A percentile compares a stretch with the other conserved stretches of the same genome.
These are phyloP conservation scores for Muscicapa adusta DNA, from an alignment of 2,113 vertebrate genomes.

Conservation along the genomic window DNA sequence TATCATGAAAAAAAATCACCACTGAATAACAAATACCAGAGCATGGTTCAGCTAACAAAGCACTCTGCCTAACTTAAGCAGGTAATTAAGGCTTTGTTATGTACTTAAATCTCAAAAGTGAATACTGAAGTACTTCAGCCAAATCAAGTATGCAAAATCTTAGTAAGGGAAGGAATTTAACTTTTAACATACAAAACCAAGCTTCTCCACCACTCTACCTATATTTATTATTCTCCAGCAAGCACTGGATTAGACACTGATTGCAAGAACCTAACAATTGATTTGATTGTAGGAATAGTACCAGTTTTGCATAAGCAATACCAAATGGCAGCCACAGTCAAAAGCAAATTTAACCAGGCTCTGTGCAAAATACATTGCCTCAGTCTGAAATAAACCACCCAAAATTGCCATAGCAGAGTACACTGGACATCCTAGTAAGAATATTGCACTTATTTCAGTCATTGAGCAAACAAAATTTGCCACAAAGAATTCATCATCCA, in stretches of 20 bases:
- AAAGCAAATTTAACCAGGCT: not conserved
- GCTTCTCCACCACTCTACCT: not conserved
- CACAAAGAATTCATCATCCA: not conserved
- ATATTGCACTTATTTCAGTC: not conserved
- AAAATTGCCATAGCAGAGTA: not conserved
- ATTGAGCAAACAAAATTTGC: not conserved
- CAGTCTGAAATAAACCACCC: not conserved
- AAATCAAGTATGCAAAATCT: not conserved
- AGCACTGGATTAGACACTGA: not conserved
- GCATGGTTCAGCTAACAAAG: not conserved
- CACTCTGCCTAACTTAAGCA: not conserved
- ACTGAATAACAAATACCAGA: not conserved
- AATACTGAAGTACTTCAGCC: not conserved
- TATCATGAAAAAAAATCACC: not conserved
- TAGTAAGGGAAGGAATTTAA: not conserved
- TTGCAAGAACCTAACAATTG: not conserved
- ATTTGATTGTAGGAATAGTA: not conserved
- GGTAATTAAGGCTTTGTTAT: not conserved
- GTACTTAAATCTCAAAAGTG: not conserved
- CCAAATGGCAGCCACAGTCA: not conserved
- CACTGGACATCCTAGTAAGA: not conserved
- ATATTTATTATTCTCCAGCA: not conserved
- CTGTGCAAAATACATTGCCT: not conserved
- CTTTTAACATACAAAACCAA: not conserved
- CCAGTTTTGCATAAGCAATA: not conserved